These are phyloP conservation scores for Carassius auratus DNA, from an alignment of 2,113 vertebrate species.

Conservation along the genomic window DNA sequence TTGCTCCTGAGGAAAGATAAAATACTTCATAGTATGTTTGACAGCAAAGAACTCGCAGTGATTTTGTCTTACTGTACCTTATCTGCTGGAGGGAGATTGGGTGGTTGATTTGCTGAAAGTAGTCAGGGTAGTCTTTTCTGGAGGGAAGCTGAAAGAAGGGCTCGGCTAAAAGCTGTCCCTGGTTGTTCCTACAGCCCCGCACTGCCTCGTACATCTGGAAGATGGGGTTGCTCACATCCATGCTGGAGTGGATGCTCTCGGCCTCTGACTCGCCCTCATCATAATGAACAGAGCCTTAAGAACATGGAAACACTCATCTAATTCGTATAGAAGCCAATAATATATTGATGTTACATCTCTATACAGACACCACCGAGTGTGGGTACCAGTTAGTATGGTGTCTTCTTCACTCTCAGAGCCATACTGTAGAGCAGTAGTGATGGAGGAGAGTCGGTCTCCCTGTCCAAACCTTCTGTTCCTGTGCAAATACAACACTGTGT, in stretches of 20 bases:
- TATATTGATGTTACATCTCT: neutral
- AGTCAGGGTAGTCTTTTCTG: conserved; percentile 97
- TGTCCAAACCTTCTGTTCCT: conserved; percentile 94
- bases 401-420: conserved; percentile 97
- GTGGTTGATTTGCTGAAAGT: conserved; percentile 94
- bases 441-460: conserved; percentile 93
- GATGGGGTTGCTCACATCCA: conserved; percentile 93
- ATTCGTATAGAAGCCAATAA: too few species aligned
- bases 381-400: conserved; percentile 88
- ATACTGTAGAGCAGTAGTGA: conserved; percentile 97
- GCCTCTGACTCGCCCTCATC: conserved; percentile 95
- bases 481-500: conserved; percentile 15
- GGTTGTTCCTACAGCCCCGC: conserved; percentile 91
- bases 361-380: neutral
- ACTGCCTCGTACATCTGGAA: conserved; percentile 96
- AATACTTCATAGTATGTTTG: neutral
- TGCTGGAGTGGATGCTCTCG: conserved; percentile 92
- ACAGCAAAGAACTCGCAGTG: neutral
- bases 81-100: conserved; percentile 94
- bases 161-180: conserved; percentile 94
- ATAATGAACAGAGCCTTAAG: conserved; percentile 81
- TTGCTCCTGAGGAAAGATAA: conserved; percentile 81
- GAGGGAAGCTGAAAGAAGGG: conserved; percentile 96
- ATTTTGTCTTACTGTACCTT: conserved; percentile 74
- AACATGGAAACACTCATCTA: neutral